Base-by-base conservation (phyloP, 1,140 invertebrate genomes). In the Lanistes nyassanus region DNA sequence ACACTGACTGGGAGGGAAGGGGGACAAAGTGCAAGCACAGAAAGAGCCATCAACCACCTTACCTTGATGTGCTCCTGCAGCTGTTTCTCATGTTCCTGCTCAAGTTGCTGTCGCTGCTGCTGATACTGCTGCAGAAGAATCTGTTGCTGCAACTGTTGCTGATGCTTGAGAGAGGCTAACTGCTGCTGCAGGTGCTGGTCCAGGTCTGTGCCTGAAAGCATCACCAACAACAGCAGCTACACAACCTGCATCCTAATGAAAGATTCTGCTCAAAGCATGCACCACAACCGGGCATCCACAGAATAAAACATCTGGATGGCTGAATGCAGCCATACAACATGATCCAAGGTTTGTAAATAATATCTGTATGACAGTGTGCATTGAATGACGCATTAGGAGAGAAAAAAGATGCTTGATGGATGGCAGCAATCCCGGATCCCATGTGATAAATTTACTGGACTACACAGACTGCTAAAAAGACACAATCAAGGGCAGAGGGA, bases 91-190 rank as follows among this genome's bases (percentile, higher is more conserved):
- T 97, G 96, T 84, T 96, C 92, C 83, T 95, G 92, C 67, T 94
- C 94, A 82, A 97, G 91, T 87, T 96, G 94, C 86, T 96, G 94
- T 81, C 95, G 93, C 85, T 96, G 95, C 76, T 94, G 94, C 83
- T 97, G 94, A 89, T 95, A 97, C 85, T 96, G 94, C 85, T 96
- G 94, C 67, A 95, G 90, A 67, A 97, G 91, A 79, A 96, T 93
- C 88, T 96, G 94, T 83, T 97, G 95, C 85, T 97, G 95, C 82
- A 97, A 89, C 84, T 96, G 94, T 88, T 97, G 94, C 88, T 97
- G 95, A 81, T 96, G 95, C 91, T 97, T 96, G 86, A 97, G 89
- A 92, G 93, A 75, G 47, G 80, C 74, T 23, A 88, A 73, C 64
- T 87, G 85, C 70, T 86, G 83, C 79, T 89, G 88, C 0, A 89